phyloP scores from a whole-genome alignment of 2,888 invertebrate species.

The Acleris literana region DNA sequence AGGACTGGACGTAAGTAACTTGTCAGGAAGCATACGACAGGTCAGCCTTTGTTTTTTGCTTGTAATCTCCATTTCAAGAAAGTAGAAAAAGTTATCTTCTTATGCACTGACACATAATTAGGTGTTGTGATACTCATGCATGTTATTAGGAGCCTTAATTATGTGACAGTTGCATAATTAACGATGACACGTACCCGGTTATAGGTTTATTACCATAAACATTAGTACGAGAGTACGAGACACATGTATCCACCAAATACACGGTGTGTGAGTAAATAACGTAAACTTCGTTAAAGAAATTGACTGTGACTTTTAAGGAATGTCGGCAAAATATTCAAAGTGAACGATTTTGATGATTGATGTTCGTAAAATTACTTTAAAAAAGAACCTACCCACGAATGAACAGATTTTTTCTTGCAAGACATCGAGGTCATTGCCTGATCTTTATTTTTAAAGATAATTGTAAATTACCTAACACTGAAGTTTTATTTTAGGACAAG shows the following conservation, averaged over 20 bases:
- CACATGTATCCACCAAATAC: conserved; percentile 30
- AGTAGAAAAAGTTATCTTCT: no score
- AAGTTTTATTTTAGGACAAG: neutral
- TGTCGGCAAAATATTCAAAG: conserved; percentile 70
- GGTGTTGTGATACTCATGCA: no score
- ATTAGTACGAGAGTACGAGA: no score
- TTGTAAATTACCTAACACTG: neutral
- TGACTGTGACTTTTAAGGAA: conserved; percentile 66
- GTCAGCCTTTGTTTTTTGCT: no score
- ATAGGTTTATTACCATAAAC: no score
- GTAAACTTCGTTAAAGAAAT: conserved; percentile 67
- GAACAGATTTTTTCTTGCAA: conserved; percentile 20
- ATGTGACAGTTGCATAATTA: no score
- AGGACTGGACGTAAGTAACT: no score
- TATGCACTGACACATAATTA: no score
- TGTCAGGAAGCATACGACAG: no score
- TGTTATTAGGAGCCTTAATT: no score
- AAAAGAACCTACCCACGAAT: conserved; percentile 29
- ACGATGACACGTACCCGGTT: no score
- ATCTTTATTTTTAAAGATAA: conserved; percentile 10
- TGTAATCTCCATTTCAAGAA: no score
- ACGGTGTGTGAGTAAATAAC: conserved; percentile 41
- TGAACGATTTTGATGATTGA: conserved; percentile 78
- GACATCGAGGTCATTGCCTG: conserved; percentile 17
- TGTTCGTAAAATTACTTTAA: conserved; percentile 70